Evolutionary conservation across 1,140 invertebrate genomes (phyloP).

Genomic region (Cotesia vestalis): DNA sequence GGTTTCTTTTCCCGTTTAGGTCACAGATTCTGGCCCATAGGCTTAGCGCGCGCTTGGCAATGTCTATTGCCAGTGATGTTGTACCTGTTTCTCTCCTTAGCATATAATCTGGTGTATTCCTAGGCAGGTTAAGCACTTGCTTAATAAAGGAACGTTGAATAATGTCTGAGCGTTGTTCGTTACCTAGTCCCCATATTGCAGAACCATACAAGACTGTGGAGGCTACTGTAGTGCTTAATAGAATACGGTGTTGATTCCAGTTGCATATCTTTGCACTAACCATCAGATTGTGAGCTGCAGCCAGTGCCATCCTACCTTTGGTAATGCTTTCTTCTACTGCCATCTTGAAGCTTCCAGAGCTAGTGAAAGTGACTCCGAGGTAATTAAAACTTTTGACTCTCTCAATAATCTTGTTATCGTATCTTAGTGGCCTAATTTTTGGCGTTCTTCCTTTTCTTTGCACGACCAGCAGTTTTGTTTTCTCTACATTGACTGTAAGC

Average conservation of each 20-base stretch:
- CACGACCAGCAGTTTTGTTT: slow-evolving; percentile 40
- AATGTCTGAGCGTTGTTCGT: slow-evolving; percentile 5
- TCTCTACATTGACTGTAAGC: slow-evolving; percentile 36
- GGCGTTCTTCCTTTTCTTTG: slow-evolving; percentile 32
- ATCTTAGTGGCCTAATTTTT: slow-evolving; percentile 23
- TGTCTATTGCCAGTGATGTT: neutral
- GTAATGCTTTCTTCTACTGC: neutral
- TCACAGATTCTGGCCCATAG: too few species aligned
- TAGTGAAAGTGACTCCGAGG: slow-evolving; percentile 36
- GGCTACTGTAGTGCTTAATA: neutral
- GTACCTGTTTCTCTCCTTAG: neutral
- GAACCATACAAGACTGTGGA: slow-evolving; percentile 10
- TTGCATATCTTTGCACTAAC: too few species aligned
- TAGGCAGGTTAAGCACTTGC: neutral
- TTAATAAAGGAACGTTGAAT: neutral
- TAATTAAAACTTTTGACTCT: slow-evolving; percentile 29
- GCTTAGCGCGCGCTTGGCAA: too few species aligned
- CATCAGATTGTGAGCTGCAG: too few species aligned
- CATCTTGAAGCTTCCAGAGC: slow-evolving; percentile 19
- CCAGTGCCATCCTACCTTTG: too few species aligned
- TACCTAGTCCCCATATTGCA: slow-evolving; percentile 14
- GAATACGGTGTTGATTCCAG: too few species aligned
- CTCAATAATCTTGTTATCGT: slow-evolving; percentile 21
- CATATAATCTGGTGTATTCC: neutral
- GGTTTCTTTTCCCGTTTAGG: too few species aligned